Base-by-base conservation (phyloP, 2,113 vertebrate species). In the Tor tambroides region DNA sequence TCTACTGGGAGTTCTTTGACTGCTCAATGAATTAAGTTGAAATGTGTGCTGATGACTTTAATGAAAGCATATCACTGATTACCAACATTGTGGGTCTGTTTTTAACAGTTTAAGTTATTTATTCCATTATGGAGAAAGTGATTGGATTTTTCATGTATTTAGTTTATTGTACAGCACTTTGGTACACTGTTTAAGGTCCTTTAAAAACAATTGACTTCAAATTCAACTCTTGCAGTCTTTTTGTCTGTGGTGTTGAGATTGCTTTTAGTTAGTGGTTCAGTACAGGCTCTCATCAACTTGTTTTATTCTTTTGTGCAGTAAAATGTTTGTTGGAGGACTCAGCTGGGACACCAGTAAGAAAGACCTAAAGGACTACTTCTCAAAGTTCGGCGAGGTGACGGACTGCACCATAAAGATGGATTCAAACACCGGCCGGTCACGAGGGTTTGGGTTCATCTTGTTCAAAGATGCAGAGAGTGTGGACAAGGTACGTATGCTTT, bases 401-500 rank as follows among this genome's bases (percentile, higher is more conserved):
- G 98, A 99, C 92, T 99, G 98, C 92, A 99, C 98, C 89, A 99
- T 99, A 91, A 99, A 99, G 92, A 99, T 99, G 96, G 98, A 99
- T 93, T 97, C 97, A 19, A 97, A 97, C 92, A 98, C 98, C 2
- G 98, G 98, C 80, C 94, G 98, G 91, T 99, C 98, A 93, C 96
- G 98, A 94, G 98, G 98, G 15, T 99, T 99, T 92, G 98, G 98
- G 65, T 99, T 99, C 93, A 98, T 99, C 92, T 96, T 99, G 75
- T 99, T 99, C 87, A 99, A 99, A 95, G 97, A 99, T 3, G 92
- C 98, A 43, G 92, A 92, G n/a, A 97, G 97, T 85, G 98, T 99
- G 89, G 98, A 99, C 78, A 98, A 78, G 86, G 89, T 90, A 86
- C 15, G 19, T 10, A 59, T 5, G 14, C 30, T 63, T 26, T 35